phyloP scores from a whole-genome alignment of 2,888 invertebrate genomes.

The Lasiommata megera region DNA sequence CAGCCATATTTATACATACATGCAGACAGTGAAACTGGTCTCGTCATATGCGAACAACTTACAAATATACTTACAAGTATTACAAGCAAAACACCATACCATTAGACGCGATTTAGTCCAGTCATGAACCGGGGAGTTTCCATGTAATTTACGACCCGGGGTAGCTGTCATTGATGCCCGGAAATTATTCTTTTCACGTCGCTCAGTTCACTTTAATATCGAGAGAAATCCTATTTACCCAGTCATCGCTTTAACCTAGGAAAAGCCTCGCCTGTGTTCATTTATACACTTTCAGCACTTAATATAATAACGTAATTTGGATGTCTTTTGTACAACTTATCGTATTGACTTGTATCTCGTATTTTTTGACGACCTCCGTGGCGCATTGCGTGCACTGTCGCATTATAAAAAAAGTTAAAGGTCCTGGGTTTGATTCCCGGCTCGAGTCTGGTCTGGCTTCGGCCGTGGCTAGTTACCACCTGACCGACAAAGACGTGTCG shows the following conservation, averaged over 20 bases:
- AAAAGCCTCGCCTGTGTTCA: slow-evolving; percentile 1
- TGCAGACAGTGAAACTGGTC: too few species aligned
- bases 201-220: slow-evolving; percentile 44
- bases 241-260: slow-evolving; percentile 10
- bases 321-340: too few species aligned
- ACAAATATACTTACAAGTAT: too few species aligned
- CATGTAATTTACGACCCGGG: slow-evolving; percentile 44
- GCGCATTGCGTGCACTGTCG: too few species aligned
- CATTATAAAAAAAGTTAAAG: too few species aligned
- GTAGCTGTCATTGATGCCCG: slow-evolving; percentile 49
- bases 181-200: slow-evolving; percentile 56
- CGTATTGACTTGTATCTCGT: too few species aligned
- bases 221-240: slow-evolving; percentile 42
- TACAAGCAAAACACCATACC: slow-evolving; percentile 30
- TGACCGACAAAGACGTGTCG: too few species aligned
- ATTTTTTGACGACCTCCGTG: too few species aligned
- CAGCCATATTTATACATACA: too few species aligned
- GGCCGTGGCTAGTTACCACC: too few species aligned
- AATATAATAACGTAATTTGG: background rate
- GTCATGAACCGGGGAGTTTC: slow-evolving; percentile 37
- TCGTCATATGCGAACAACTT: background rate
- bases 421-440: too few species aligned
- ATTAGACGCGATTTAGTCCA: slow-evolving; percentile 36
- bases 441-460: too few species aligned
- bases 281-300: background rate